phyloP scores from a whole-genome alignment of 2,797 vertebrate species.

The Enteromius radiatus region DNA sequence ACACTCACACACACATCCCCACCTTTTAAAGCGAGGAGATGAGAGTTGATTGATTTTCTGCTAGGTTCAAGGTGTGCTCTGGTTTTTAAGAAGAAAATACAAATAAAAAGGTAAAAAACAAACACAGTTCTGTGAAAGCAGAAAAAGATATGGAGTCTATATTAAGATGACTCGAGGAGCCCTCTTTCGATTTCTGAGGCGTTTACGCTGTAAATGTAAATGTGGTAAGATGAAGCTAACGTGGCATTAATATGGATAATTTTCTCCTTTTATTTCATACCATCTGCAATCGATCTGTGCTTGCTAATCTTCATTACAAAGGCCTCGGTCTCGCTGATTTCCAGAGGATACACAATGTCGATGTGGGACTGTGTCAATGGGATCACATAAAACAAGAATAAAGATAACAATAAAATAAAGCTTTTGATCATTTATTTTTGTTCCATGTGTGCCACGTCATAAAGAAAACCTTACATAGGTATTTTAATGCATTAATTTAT shows the following conservation, averaged over 20 bases:
- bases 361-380: not conserved
- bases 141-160: slow-evolving; percentile 1
- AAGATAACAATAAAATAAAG: not conserved
- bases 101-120: not conserved
- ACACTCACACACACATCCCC: not conserved
- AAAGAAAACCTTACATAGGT: not conserved
- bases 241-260: not conserved
- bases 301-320: slow-evolving; percentile 26
- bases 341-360: not conserved
- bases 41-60: slow-evolving; percentile 37
- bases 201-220: not conserved
- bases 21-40: slow-evolving; percentile 27
- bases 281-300: slow-evolving; percentile 17
- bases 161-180: slow-evolving; percentile 22
- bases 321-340: slow-evolving; percentile 8
- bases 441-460: not conserved
- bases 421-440: not conserved
- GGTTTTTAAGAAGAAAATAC: slow-evolving; percentile 30
- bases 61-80: slow-evolving; percentile 25
- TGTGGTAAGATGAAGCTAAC: not conserved
- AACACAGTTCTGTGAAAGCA: not conserved
- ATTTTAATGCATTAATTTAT: not conserved
- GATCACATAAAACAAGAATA: not conserved
- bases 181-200: not conserved
- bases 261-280: not conserved